Conservation (phyloP, 1,140 invertebrate genomes). For the Pomacea maculata region DNA sequence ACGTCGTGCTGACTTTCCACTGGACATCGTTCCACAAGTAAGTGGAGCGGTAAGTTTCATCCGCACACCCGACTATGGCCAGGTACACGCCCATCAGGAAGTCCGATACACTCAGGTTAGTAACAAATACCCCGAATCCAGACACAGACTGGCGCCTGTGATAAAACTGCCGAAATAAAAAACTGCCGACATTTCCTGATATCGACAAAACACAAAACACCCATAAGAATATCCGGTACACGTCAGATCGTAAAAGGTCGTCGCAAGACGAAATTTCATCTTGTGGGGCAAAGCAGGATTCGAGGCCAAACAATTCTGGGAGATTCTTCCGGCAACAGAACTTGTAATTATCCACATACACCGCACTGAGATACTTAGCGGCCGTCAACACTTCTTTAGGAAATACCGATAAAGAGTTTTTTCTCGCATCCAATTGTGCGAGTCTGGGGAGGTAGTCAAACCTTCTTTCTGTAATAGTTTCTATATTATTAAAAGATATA, state of each 20-base stretch:
- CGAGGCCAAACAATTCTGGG: slow-evolving; percentile 12
- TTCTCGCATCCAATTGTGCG: background rate
- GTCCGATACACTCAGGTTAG: slow-evolving; percentile 32
- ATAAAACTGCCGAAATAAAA: slow-evolving; percentile 13
- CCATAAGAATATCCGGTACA: slow-evolving; percentile 35
- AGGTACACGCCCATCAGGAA: slow-evolving; percentile 19
- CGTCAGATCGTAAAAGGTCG: slow-evolving; percentile 29
- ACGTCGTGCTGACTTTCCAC: no score
- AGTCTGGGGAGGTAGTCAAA: slow-evolving; percentile 14
- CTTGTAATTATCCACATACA: slow-evolving; percentile 25
- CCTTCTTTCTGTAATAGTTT: slow-evolving; percentile 6
- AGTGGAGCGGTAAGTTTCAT: no score
- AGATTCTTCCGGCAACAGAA: slow-evolving; percentile 34
- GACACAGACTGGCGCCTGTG: background rate
- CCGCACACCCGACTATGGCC: no score
- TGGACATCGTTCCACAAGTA: no score
- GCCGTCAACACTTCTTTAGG: background rate
- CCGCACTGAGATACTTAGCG: background rate
- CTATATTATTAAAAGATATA: background rate
- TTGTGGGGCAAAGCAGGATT: slow-evolving; percentile 10
- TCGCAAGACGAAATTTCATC: slow-evolving; percentile 42
- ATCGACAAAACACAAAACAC: slow-evolving; percentile 29
- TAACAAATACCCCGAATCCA: slow-evolving; percentile 36
- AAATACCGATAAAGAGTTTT: slow-evolving; percentile 24
- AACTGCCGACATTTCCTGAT: slow-evolving; percentile 34